Conservation (phyloP, 2,113 vertebrate genomes). For the Cromileptes altivelis region DNA sequence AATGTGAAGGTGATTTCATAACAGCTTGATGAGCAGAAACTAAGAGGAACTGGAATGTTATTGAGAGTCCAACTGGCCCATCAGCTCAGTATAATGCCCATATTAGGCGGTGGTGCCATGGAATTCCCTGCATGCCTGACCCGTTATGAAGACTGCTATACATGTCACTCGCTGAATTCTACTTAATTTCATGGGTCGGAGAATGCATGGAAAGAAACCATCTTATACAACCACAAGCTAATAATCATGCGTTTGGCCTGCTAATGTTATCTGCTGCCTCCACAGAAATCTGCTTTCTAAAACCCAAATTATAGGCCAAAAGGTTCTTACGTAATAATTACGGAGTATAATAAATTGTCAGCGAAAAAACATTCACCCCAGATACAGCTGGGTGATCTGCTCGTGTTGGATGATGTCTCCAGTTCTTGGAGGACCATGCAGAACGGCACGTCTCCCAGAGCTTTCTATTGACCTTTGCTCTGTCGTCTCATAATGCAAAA, state of each 20-base stretch:
- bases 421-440: slow-evolving; percentile 26
- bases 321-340: slow-evolving; percentile 59
- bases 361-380: slow-evolving; percentile 36
- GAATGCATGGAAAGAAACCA: slow-evolving; percentile 34
- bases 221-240: slow-evolving; percentile 39
- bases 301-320: slow-evolving; percentile 71
- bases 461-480: slow-evolving; percentile 50
- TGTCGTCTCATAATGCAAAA: slow-evolving; percentile 14
- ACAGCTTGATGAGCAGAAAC: slow-evolving; percentile 47
- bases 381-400: slow-evolving; percentile 42
- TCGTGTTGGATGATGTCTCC: slow-evolving; percentile 17
- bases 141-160: neutral
- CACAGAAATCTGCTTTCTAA: slow-evolving; percentile 42
- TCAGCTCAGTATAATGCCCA: slow-evolving; percentile 28
- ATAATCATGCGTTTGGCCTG: slow-evolving; percentile 43
- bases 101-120: slow-evolving; percentile 25
- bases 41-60: slow-evolving; percentile 18
- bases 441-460: slow-evolving; percentile 47
- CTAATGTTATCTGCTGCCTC: slow-evolving; percentile 41
- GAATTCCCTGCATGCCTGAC: slow-evolving; percentile 12
- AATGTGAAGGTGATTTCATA: slow-evolving; percentile 50
- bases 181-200: neutral
- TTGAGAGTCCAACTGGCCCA: slow-evolving; percentile 32
- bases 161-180: slow-evolving; percentile 23
- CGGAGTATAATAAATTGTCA: slow-evolving; percentile 51